A percentile compares a stretch with the other conserved stretches of the same genome.
phyloP scores from a whole-genome alignment of 2,797 vertebrate genomes.

The Gallinago solitaria region DNA sequence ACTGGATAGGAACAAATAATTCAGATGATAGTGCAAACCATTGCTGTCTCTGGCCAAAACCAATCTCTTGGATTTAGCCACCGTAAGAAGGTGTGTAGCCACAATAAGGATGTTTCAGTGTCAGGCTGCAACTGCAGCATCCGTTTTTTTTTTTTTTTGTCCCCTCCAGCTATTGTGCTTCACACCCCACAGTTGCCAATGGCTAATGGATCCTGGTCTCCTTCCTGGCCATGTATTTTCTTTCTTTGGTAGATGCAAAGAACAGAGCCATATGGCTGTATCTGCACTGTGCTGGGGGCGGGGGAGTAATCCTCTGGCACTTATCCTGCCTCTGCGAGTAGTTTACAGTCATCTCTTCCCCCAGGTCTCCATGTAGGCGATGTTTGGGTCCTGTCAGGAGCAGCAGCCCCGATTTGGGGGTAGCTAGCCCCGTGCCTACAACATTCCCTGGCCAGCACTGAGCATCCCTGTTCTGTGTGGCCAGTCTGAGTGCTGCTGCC shows the following conservation, averaged over 20 bases:
- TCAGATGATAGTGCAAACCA: neutral
- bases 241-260: neutral
- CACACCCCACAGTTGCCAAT: neutral
- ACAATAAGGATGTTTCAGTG: accelerated
- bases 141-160: neutral
- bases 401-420: neutral
- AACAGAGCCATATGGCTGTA: slow-evolving; percentile 40
- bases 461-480: neutral
- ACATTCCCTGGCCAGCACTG: neutral
- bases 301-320: slow-evolving; percentile 36
- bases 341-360: neutral
- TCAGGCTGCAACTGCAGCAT: neutral
- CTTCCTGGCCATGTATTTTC: slow-evolving; percentile 3
- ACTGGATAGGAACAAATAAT: neutral
- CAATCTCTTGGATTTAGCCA: neutral
- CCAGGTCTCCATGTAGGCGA: neutral
- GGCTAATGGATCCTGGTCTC: neutral
- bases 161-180: neutral
- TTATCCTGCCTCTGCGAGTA: neutral
- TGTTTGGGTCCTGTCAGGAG: neutral
- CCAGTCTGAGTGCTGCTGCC: neutral
- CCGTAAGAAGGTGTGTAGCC: neutral
- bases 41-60: neutral
- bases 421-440: neutral
- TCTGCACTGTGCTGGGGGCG: neutral